phyloP scores from a whole-genome alignment of 2,888 invertebrate species.

The Pogonocherus hispidulus region DNA sequence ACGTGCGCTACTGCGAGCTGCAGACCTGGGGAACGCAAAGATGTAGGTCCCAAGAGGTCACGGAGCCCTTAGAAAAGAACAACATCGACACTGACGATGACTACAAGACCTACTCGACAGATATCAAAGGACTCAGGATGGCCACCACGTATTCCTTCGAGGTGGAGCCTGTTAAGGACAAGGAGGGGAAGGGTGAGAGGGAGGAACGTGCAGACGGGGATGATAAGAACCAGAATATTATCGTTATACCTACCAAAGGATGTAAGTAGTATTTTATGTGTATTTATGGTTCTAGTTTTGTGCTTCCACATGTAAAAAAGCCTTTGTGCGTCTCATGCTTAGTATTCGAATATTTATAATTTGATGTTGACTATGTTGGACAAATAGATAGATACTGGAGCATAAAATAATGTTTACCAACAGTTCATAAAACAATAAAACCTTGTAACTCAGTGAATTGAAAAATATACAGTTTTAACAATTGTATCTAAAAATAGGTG shows the following conservation, averaged over 20 bases:
- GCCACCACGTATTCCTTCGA: slow-evolving; percentile 87
- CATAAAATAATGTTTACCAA: too few relatives aligned
- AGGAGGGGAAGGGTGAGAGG: slow-evolving; percentile 68
- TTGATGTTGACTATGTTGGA: too few relatives aligned
- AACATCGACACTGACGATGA: slow-evolving; percentile 58
- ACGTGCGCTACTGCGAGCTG: slow-evolving; percentile 83
- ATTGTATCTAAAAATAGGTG: too few relatives aligned
- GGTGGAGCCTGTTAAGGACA: slow-evolving; percentile 75
- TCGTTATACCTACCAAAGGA: slow-evolving; percentile 86
- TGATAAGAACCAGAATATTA: slow-evolving; percentile 75
- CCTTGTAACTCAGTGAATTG: too few relatives aligned
- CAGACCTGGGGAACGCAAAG: slow-evolving; percentile 85
- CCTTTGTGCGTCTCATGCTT: too few relatives aligned
- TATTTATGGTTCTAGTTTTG: too few relatives aligned
- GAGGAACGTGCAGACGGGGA: slow-evolving; percentile 67
- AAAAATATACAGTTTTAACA: too few relatives aligned
- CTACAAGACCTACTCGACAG: slow-evolving; percentile 71
- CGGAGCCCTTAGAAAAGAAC: slow-evolving; percentile 49
- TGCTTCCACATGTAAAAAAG: too few relatives aligned
- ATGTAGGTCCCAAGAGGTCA: slow-evolving; percentile 73
- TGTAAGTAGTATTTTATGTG: slow-evolving; percentile 81
- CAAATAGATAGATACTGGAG: too few relatives aligned
- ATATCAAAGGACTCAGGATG: slow-evolving; percentile 82
- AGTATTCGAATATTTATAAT: too few relatives aligned
- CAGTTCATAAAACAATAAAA: too few relatives aligned